Evolutionary conservation across 2,888 invertebrate species (phyloP).

Genomic region (Minunthozetes semirufus): DNA sequence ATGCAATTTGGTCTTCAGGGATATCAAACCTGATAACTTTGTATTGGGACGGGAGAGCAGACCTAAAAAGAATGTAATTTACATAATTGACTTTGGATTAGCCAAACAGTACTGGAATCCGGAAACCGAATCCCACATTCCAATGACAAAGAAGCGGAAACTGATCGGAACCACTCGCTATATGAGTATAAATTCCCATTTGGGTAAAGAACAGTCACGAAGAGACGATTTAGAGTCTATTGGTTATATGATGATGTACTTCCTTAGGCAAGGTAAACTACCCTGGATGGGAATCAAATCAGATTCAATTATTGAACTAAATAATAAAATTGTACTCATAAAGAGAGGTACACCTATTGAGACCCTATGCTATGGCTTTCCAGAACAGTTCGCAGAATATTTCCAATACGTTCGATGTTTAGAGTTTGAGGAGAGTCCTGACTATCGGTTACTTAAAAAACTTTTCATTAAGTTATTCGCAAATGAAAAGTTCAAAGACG

Average conservation of each 20-base stretch:
- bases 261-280: constrained; percentile 30
- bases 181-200: constrained; percentile 96
- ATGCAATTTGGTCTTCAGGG: constrained; percentile 96
- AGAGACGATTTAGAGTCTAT: constrained; percentile 36
- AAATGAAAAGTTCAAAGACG: neutral
- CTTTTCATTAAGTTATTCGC: neutral
- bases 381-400: constrained; percentile 28
- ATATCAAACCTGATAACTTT: constrained; percentile 99
- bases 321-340: constrained; percentile 20
- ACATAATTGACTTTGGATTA: constrained; percentile 99
- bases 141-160: constrained; percentile 88
- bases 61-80: constrained; percentile 95
- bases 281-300: constrained; percentile 34
- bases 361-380: constrained; percentile 16
- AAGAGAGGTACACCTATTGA: constrained; percentile 29
- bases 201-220: constrained; percentile 59
- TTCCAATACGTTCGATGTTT: neutral
- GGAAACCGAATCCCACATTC: constrained; percentile 11
- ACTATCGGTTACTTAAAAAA: neutral
- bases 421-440: constrained; percentile 27
- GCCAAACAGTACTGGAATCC: constrained; percentile 65
- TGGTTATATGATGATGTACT: constrained; percentile 32
- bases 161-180: constrained; percentile 94
- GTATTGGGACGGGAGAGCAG: constrained; percentile 95
- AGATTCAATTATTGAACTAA: constrained; percentile 50